Evolutionary conservation across 64 coral and sea anemone genomes (phyloP).

Genomic region (Orbicella faveolata): DNA sequence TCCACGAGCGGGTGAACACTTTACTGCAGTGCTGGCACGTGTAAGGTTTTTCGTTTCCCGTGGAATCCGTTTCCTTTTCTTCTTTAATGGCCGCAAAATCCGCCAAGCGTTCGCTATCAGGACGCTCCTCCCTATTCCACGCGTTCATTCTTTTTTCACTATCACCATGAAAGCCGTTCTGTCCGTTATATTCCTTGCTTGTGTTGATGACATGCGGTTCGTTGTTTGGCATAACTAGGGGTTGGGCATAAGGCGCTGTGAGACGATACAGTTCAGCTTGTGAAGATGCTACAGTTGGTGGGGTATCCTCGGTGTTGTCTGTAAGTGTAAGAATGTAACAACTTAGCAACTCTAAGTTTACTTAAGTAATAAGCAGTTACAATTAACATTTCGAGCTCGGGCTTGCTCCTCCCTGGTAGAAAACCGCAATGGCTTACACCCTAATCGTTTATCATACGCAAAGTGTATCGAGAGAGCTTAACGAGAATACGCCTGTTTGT

Average conservation of each 20-base stretch:
- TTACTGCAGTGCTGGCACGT: conserved; percentile 97
- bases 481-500: not conserved
- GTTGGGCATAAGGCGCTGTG: conserved; percentile 22
- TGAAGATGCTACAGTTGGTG: conserved; percentile 12
- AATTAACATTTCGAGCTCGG: not conserved
- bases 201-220: conserved; percentile 27
- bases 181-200: conserved; percentile 17
- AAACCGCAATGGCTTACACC: conserved; percentile 16
- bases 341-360: not conserved
- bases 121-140: conserved; percentile 26
- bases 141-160: conserved; percentile 7
- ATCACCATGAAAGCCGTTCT: conserved; percentile 34
- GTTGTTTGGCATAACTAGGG: conserved; percentile 20
- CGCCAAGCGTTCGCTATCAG: conserved; percentile 2
- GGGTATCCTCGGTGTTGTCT: conserved; percentile 36
- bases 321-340: not conserved
- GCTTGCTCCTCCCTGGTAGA: not conserved
- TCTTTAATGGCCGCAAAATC: conserved; percentile 74
- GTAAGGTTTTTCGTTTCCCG: conserved; percentile 75
- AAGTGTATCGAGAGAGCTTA: conserved; percentile 6
- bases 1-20: conserved; percentile 98
- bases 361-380: not conserved
- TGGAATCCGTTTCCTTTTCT: conserved; percentile 70
- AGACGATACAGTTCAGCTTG: conserved; percentile 27
- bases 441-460: conserved; percentile 46